Evolutionary conservation across 2,113 vertebrate genomes (phyloP), one percentile per base, ranked within the genome.

Genomic region (Calyptomena viridis): DNA sequence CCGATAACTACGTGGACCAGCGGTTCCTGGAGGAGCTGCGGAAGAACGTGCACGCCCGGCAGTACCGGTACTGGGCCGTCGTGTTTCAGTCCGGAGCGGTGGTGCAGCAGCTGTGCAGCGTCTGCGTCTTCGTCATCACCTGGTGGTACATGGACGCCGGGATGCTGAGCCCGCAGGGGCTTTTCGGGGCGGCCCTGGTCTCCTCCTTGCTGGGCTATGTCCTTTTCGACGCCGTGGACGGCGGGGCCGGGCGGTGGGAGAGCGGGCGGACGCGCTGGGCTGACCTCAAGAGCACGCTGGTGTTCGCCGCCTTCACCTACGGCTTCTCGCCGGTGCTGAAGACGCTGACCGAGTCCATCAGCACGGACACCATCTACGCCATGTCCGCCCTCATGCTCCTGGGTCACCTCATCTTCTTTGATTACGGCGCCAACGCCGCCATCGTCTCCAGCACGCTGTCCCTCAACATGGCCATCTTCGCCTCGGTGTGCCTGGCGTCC

Each of bases 101-200:
- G 71, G 97, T 99, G 22, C 99, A 99, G 97, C 99, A 99, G 96
- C 96, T 99, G 27, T 99, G 99, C 84, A 99, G 98, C 58, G 99
- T 99, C 79, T 99, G 99, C 39, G 96, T 99, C 71, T 99, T 99
- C 63, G 98, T 99, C 19, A 98, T 99, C 10, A 96, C 99, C 62
- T 99, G 99, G 99, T 99, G 98, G 97, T 99, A 99, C 93, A 99
- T 99, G 99, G 99, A 99, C 25, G 97, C 98, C 83, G 99, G 99
- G 68, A 37, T 96, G 77, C 97, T 99, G 81, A 97, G 98, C 6
- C 99, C 99, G 5, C 98, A 98, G 37, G 97, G 91, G 16, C 97
- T 99, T 24, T 97, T 99, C 24, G 98, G 97, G 66, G 97, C 95
- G 8, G 98, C 98, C 35, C 95, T 99, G 18, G 49, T 94, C 11